Conservation (phyloP, 1,140 invertebrate species). For the Aphis gossypii region DNA sequence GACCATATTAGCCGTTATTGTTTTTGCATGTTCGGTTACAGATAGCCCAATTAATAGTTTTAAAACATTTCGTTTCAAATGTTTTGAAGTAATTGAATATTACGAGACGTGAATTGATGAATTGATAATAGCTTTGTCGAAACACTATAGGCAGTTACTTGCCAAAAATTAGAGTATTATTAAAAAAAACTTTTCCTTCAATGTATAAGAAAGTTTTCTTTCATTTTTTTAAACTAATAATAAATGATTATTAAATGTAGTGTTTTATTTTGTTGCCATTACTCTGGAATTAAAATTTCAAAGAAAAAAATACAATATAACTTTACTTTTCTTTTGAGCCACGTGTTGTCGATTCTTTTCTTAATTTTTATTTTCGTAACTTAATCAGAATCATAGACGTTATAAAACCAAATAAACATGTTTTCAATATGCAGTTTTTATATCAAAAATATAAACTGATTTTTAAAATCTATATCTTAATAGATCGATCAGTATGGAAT, state of each 20-base stretch:
- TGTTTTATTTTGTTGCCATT: not conserved
- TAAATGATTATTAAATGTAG: conserved; percentile 23
- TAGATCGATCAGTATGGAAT: no score
- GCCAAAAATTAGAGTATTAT: not conserved
- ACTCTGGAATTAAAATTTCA: not conserved
- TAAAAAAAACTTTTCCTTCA: not conserved
- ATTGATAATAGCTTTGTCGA: not conserved
- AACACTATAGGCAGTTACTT: not conserved
- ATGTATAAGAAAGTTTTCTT: not conserved
- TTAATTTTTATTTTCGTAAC: not conserved
- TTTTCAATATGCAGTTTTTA: not conserved
- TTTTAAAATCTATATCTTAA: no score
- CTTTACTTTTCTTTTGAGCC: not conserved
- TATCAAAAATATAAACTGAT: no score
- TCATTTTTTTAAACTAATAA: conserved; percentile 19
- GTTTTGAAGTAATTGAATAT: not conserved
- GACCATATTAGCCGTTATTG: not conserved
- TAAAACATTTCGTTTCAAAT: not conserved
- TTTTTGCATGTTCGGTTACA: not conserved
- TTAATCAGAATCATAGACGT: not conserved
- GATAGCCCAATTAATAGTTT: not conserved
- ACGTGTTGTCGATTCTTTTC: not conserved
- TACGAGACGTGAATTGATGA: not conserved
- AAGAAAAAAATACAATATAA: not conserved
- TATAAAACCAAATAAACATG: not conserved